Percentiles rank a stretch among this genome's conserved stretches.
phyloP scores from a whole-genome alignment of 2,888 invertebrate genomes.

The Branchellion lobata region DNA sequence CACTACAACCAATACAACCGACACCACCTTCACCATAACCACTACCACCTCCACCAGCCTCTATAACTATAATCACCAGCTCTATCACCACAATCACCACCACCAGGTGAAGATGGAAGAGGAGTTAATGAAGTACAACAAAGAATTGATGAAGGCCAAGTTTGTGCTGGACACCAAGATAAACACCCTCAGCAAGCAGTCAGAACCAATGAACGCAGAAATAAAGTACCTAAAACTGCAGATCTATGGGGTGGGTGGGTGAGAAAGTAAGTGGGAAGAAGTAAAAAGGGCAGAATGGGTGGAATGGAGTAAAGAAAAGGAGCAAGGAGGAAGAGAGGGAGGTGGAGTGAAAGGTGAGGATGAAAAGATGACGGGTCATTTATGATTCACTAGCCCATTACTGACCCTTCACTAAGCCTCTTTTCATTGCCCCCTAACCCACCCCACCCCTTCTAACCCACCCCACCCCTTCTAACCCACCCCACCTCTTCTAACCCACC shows the following conservation, averaged over 20 bases:
- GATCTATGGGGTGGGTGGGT: slow-evolving; percentile 9
- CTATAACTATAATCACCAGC: too few species aligned
- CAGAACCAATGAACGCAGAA: slow-evolving; percentile 37
- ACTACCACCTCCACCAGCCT: too few species aligned
- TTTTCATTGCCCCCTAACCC: too few species aligned
- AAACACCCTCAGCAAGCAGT: not conserved
- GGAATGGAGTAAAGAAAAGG: not conserved
- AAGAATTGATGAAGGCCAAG: slow-evolving; percentile 35
- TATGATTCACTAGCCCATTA: too few species aligned
- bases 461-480: too few species aligned
- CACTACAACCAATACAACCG: too few species aligned
- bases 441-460: too few species aligned
- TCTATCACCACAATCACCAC: too few species aligned
- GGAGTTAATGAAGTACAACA: slow-evolving; percentile 27
- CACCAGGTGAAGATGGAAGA: slow-evolving; percentile 32
- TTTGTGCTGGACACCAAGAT: slow-evolving; percentile 39
- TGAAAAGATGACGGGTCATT: not conserved
- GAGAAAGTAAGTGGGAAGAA: not conserved
- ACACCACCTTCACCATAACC: too few species aligned
- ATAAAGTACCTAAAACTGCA: slow-evolving; percentile 38
- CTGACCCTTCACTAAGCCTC: too few species aligned
- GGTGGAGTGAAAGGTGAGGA: not conserved
- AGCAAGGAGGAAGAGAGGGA: not conserved
- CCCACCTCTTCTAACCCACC: too few species aligned
- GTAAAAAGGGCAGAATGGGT: not conserved